Evolutionary conservation across 2,113 vertebrate genomes (phyloP).

Genomic region (Pygoscelis adeliae): DNA sequence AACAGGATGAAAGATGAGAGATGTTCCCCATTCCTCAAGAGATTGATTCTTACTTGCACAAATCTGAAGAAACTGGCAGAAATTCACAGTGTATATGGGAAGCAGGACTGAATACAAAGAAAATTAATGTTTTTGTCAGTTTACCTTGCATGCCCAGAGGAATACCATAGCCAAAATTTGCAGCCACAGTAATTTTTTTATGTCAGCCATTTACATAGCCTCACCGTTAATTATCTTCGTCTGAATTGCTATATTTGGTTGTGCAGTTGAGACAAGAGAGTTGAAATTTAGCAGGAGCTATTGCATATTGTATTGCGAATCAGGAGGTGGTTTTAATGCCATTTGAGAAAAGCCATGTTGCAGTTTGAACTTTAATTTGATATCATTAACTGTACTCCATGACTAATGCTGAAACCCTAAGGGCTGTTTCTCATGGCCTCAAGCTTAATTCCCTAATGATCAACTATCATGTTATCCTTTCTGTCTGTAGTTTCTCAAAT

Average conservation of each 20-base stretch:
- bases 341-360: slow-evolving; percentile 21
- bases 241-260: background rate
- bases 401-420: slow-evolving; percentile 22
- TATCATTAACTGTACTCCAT: background rate
- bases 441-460: background rate
- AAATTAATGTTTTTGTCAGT: background rate
- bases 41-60: background rate
- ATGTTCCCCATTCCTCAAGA: background rate
- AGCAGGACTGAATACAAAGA: background rate
- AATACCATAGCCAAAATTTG: background rate
- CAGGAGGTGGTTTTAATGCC: background rate
- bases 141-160: background rate
- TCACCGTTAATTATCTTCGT: background rate
- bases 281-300: background rate
- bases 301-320: background rate
- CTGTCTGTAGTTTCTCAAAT: background rate
- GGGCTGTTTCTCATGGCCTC: slow-evolving; percentile 7
- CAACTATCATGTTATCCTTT: background rate
- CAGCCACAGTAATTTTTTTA: background rate
- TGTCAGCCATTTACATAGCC: background rate
- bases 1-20: background rate
- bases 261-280: background rate
- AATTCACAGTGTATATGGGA: background rate
- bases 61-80: background rate
- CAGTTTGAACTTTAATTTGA: slow-evolving; percentile 3